Percentiles rank a stretch among this genome's conserved stretches.
Conservation (phyloP, 2,113 vertebrate species). For the Clarias magur region DNA sequence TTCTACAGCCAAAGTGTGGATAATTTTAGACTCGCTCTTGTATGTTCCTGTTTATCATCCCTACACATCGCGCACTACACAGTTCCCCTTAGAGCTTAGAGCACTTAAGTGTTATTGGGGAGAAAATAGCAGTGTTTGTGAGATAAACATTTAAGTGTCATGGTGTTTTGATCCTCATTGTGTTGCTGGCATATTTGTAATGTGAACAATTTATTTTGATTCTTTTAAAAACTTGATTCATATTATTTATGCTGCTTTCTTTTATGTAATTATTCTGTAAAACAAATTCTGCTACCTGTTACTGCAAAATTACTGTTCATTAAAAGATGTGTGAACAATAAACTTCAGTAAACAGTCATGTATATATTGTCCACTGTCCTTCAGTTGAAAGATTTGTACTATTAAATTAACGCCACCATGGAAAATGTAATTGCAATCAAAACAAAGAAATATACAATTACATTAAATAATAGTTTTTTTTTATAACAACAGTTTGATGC, state of each 20-base stretch:
- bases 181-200: constrained; percentile 28
- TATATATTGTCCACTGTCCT: not conserved
- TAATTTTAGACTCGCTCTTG: too few relatives aligned
- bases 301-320: constrained; percentile 40
- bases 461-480: not conserved
- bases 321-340: not conserved
- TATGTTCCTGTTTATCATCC: not conserved
- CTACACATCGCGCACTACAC: not conserved
- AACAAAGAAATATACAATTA: not conserved
- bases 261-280: constrained; percentile 30
- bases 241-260: constrained; percentile 47
- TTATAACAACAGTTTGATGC: not conserved
- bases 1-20: too few relatives aligned
- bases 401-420: not conserved
- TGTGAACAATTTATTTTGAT: constrained; percentile 57
- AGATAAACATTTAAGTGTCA: not conserved
- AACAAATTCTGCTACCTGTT: constrained; percentile 20
- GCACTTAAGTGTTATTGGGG: not conserved
- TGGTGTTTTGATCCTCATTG: not conserved
- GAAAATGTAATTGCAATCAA: not conserved
- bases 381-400: not conserved
- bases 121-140: not conserved
- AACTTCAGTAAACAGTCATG: not conserved
- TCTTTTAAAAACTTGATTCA: constrained; percentile 47
- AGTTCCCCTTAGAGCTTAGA: not conserved